Evolutionary conservation across 2,113 vertebrate species (phyloP), one percentile per base, ranked within the genome.

Genomic region (Phalacrocorax aristotelis): DNA sequence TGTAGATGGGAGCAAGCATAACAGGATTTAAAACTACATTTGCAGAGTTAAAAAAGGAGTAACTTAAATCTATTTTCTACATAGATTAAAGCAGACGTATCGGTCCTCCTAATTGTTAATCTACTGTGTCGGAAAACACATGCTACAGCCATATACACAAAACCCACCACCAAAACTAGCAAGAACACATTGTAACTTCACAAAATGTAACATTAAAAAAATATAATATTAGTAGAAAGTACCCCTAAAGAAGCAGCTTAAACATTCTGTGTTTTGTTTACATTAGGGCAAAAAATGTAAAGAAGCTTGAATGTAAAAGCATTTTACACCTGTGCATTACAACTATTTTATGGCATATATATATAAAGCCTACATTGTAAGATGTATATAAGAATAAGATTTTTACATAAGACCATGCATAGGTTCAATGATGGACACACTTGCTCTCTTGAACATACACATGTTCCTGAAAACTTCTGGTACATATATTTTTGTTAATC

Each of bases 51-150:
- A 83, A 83, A 83, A 69, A 77, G 3, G 13, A 74, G 20, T 58
- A 36, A 66, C 15, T 55, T 79, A 40, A 66, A 71, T 20, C 10
- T 60, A 38, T 54, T 80, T 90, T 75, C 48, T 66, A 40, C 18
- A 46, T 5, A 61, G 48, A 80, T 70, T 42, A 77, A 87, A 75
- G 27, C 11, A 2, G 52, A 20, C 0, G 23, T 49, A 49, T 2
- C 0, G 0, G 6, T 51, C 5, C 12, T 72, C 8, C 16, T 27
- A 52, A 16, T 2, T 80, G 15, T 86, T 83, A 65, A 20, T 14
- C 44, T 49, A 13, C 26, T 46, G 2, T 2, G 8, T 54, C 0
- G 2, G 61, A 82, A 88, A 94, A 44, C 5, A 27, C 15, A 21
- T 8, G 12, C 26, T 74, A 30, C 49, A 72, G 30, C 12, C 46